Percentiles rank a stretch among this genome's conserved stretches.
Conservation (phyloP, 2,113 vertebrate species). For the Dolichallabes microphthalmus region DNA sequence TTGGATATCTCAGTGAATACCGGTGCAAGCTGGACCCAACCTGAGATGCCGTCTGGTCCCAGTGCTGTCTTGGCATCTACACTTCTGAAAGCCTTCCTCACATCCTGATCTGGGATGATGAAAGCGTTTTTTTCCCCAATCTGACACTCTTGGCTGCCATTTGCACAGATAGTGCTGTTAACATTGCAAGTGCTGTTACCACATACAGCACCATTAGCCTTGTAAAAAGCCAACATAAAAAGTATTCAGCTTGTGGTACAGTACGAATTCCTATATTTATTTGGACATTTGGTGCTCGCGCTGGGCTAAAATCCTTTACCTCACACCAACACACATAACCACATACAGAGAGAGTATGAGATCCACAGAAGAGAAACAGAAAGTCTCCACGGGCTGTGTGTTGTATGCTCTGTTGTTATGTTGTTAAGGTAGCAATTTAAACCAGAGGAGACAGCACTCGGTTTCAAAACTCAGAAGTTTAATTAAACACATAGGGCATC, state of each 20-base stretch:
- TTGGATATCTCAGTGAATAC: too few relatives aligned
- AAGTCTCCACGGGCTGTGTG: not conserved
- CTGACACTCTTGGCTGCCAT: too few relatives aligned
- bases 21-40: too few relatives aligned
- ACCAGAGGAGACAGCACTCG: not conserved
- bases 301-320: not conserved
- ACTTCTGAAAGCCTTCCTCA: too few relatives aligned
- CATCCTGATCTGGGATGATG: too few relatives aligned
- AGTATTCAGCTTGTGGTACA: not conserved
- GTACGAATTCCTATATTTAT: not conserved
- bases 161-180: too few relatives aligned
- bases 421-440: slow-evolving; percentile 26
- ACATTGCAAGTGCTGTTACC: too few relatives aligned
- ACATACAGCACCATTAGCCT: too few relatives aligned
- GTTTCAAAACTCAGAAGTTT: slow-evolving; percentile 13
- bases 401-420: not conserved
- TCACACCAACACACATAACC: not conserved
- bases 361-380: not conserved
- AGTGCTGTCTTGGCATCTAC: too few relatives aligned
- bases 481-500: slow-evolving; percentile 30
- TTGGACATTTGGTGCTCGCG: not conserved
- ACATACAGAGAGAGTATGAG: not conserved
- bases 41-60: too few relatives aligned
- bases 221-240: too few relatives aligned
- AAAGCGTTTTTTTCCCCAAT: too few relatives aligned